These are phyloP conservation scores for Sesia apiformis DNA, from an alignment of 2,888 invertebrate genomes.

Conservation along the genomic window DNA sequence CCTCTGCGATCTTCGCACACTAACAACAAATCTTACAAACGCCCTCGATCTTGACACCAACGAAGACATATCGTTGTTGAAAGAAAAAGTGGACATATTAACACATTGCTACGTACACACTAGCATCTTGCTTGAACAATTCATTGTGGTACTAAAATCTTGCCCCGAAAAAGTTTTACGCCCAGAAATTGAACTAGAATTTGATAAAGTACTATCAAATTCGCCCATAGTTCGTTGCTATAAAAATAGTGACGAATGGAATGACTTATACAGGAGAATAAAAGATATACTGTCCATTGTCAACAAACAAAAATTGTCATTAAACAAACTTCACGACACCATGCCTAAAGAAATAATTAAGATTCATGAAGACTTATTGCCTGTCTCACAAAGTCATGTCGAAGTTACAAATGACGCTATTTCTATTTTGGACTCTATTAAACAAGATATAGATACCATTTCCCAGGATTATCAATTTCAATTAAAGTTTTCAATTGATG, in stretches of 20 bases:
- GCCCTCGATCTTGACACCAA: constrained; percentile 39
- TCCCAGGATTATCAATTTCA: constrained; percentile 39
- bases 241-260: constrained; percentile 56
- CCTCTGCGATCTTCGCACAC: constrained; percentile 72
- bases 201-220: constrained; percentile 46
- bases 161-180: constrained; percentile 39
- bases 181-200: constrained; percentile 37
- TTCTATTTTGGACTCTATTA: constrained; percentile 32
- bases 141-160: constrained; percentile 77
- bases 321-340: constrained; percentile 38
- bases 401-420: constrained; percentile 41
- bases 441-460: constrained; percentile 29
- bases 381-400: constrained; percentile 47
- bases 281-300: constrained; percentile 38
- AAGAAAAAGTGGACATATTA: constrained; percentile 47
- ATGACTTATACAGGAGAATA: constrained; percentile 35
- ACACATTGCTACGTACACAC: constrained; percentile 65
- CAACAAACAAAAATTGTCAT: constrained; percentile 46
- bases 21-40: constrained; percentile 52
- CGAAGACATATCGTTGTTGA: constrained; percentile 40
- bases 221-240: constrained; percentile 51
- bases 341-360: constrained; percentile 40
- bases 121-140: constrained; percentile 78
- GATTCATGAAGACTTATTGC: constrained; percentile 17
- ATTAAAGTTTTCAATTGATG: constrained; percentile 27